These are phyloP conservation scores for Pocillopora grandis DNA, from an alignment of 92 coral and sea anemone species.

Conservation along the genomic window DNA sequence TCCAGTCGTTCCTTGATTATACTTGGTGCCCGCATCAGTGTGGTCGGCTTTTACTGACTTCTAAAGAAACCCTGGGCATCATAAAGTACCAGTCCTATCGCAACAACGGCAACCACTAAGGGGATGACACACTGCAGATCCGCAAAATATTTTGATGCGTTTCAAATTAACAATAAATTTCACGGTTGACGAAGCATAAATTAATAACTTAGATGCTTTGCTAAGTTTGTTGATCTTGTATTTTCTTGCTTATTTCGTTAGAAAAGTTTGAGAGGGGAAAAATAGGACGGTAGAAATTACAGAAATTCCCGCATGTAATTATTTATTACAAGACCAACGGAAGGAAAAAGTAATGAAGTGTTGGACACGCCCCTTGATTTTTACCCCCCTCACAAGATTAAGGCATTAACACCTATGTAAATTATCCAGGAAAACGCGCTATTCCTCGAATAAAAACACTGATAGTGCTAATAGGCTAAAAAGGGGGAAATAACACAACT, in stretches of 20 bases:
- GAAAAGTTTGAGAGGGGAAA: background rate
- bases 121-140: constrained; percentile 20
- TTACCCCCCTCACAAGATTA: constrained; percentile 52
- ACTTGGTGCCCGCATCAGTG: too few relatives aligned
- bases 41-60: too few relatives aligned
- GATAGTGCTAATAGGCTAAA: constrained; percentile 32
- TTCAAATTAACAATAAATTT: background rate
- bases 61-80: constrained; percentile 5
- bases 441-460: background rate
- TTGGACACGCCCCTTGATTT: constrained; percentile 36
- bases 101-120: background rate
- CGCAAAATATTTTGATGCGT: background rate
- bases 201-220: too few relatives aligned
- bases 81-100: background rate
- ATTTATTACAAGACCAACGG: constrained; percentile 36
- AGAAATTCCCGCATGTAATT: background rate
- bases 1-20: too few relatives aligned
- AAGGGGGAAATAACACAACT: background rate
- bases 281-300: background rate
- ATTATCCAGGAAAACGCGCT: constrained; percentile 34
- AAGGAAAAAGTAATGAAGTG: constrained; percentile 53
- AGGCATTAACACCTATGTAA: constrained; percentile 40
- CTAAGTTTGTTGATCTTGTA: too few relatives aligned
- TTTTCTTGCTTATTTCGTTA: too few relatives aligned
- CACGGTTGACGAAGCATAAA: too few relatives aligned